These are phyloP conservation scores for Adelognathus sp. DNA, from an alignment of 2,888 invertebrate genomes.

Conservation along the genomic window DNA sequence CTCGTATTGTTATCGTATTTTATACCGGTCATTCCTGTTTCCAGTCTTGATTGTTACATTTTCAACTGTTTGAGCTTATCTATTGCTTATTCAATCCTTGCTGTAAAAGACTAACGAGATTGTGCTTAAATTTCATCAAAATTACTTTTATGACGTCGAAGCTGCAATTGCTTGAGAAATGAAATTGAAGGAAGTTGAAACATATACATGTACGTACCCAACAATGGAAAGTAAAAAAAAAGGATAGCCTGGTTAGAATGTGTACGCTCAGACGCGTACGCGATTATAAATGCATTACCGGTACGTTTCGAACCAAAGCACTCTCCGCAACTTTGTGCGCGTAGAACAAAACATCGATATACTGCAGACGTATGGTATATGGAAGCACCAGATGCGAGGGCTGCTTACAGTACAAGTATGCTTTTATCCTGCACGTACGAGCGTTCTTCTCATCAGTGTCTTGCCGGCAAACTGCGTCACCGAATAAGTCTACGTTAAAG, in stretches of 20 bases:
- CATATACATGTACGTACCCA: background rate
- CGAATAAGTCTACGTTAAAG: background rate
- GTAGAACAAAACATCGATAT: background rate
- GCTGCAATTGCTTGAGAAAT: background rate
- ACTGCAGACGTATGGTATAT: background rate
- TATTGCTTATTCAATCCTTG: too few species aligned
- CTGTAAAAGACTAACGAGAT: too few species aligned
- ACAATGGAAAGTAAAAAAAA: constrained; percentile 15
- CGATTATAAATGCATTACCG: constrained; percentile 52
- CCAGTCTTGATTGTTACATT: too few species aligned
- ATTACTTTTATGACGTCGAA: too few species aligned
- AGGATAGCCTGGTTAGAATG: constrained; percentile 20
- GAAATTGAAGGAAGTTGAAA: background rate
- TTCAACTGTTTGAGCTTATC: too few species aligned
- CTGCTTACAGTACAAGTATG: constrained; percentile 5
- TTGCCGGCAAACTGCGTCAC: constrained; percentile 43
- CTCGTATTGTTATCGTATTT: too few species aligned
- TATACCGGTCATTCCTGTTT: too few species aligned
- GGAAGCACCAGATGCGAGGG: background rate
- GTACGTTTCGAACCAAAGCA: constrained; percentile 42
- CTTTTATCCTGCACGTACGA: constrained; percentile 29
- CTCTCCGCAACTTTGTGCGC: constrained; percentile 22
- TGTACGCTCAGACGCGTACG: constrained; percentile 15
- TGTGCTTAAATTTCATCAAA: too few species aligned
- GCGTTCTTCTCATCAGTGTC: constrained; percentile 43